Conservation (phyloP, 2,113 vertebrate species). For the Chunga burmeisteri region DNA sequence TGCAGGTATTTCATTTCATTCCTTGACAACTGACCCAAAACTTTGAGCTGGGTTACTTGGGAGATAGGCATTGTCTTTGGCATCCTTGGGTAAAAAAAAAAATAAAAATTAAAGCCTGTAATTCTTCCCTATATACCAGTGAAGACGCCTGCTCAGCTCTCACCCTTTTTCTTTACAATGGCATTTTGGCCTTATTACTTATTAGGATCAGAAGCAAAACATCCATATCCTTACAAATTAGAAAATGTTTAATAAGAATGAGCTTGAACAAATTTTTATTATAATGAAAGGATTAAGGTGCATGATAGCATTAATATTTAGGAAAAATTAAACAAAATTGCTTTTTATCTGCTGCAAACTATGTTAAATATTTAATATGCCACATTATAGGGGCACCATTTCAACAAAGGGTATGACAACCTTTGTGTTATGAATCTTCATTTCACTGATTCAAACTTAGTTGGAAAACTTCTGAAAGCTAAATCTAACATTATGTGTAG, state of each 20-base stretch:
- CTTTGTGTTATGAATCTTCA: background rate
- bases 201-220: conserved; percentile 45
- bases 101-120: background rate
- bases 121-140: background rate
- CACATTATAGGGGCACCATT: conserved; percentile 17
- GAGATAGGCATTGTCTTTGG: background rate
- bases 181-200: conserved; percentile 35
- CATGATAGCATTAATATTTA: conserved; percentile 73
- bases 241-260: conserved; percentile 57
- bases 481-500: background rate
- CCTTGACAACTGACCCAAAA: conserved; percentile 37
- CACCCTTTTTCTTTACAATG: background rate
- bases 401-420: conserved; percentile 4
- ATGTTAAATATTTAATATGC: conserved; percentile 69
- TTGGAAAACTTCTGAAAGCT: background rate
- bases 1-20: conserved; percentile 30
- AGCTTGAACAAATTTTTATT: conserved; percentile 68
- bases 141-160: background rate
- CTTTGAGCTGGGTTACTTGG: conserved; percentile 1
- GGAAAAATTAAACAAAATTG: conserved; percentile 68
- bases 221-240: conserved; percentile 46
- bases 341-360: conserved; percentile 65
- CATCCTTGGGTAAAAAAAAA: background rate
- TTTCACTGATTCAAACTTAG: background rate
- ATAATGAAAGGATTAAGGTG: conserved; percentile 65